Evolutionary conservation across 2,888 invertebrate genomes (phyloP), one percentile per base, ranked within the genome.

Genomic region (Drosophila setosimentum): DNA sequence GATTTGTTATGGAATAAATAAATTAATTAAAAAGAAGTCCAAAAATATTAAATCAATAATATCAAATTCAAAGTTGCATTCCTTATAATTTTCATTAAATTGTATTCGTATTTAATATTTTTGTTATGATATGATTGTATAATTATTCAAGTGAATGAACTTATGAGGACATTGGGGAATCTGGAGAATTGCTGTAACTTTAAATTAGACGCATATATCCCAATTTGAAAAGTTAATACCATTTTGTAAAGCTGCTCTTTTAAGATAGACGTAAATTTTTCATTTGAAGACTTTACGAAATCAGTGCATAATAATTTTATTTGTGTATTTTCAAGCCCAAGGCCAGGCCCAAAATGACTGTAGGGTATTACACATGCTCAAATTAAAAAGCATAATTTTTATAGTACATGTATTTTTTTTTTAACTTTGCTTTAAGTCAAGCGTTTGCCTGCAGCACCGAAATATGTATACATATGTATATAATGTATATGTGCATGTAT

Each of bases 361-460:
- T 51, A 78, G 78, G 48, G 73, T 53, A 64, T 60, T 59, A 37
- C 51, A 59, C 18, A 37, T 21, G 61, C 49, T 68, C 48, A 80
- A 80, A 78, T 78, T 80, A 71, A 73, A 78, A 77, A 78, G 33
- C 74, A 60, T 49, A 78, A 67, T 62, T 54, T 57, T 42, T 40
- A 55, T 68, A 13, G 29, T 57, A 29, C 30, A 45, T 53, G 18
- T 27, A 7, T 35, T 53, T 49, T 13, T 50, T 29, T 49, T 45
- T 54, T 35, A 16, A 40, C 18, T 51, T 49, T 66, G 40, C 54
- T 75, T 61, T 53, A 76, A 78, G 68, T 64, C 68, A 68, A 78
- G 62, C 59, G 49, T 27, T 73, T 66, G 64, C 53, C 33, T 66
- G 59, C 24, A 59, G 45, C 60, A 68, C 48, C 51, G 53, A 49